These are phyloP conservation scores for Diaphora mendica DNA, from an alignment of 2,888 invertebrate genomes.

Conservation along the genomic window DNA sequence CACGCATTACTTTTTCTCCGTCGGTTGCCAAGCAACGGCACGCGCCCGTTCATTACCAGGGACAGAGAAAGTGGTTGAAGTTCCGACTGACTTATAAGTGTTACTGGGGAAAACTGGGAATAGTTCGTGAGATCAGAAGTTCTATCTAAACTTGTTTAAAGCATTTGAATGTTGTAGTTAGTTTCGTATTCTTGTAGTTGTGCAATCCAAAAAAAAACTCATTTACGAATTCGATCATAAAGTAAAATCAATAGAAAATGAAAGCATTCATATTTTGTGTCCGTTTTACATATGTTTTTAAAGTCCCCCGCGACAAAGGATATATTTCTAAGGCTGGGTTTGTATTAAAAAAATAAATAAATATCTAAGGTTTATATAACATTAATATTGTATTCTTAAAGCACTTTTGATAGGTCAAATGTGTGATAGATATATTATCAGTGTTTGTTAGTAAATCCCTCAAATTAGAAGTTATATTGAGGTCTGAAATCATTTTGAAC, in stretches of 20 bases:
- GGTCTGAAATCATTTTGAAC: too few relatives aligned
- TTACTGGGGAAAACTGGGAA: constrained; percentile 13
- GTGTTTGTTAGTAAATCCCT: too few relatives aligned
- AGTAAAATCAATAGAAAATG: not conserved
- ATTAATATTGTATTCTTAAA: too few relatives aligned
- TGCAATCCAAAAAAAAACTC: not conserved
- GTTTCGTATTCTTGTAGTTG: not conserved
- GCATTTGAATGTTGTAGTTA: not conserved
- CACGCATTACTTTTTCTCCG: constrained; percentile 34
- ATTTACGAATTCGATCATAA: not conserved
- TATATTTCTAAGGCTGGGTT: too few relatives aligned
- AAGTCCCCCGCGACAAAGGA: too few relatives aligned
- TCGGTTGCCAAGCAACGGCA: constrained; percentile 63
- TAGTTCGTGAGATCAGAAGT: not conserved
- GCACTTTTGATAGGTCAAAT: too few relatives aligned
- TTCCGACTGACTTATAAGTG: constrained; percentile 17
- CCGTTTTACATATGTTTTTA: too few relatives aligned
- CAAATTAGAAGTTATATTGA: too few relatives aligned
- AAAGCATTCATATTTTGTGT: too few relatives aligned
- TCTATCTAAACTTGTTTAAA: not conserved
- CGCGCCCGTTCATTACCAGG: constrained; percentile 60
- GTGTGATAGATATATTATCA: too few relatives aligned
- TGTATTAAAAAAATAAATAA: too few relatives aligned
- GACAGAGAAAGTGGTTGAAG: constrained; percentile 49
- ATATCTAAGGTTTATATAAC: too few relatives aligned